These are phyloP conservation scores for Toxotes lorentzi DNA, from an alignment of 2,797 vertebrate genomes.

Conservation along the genomic window DNA sequence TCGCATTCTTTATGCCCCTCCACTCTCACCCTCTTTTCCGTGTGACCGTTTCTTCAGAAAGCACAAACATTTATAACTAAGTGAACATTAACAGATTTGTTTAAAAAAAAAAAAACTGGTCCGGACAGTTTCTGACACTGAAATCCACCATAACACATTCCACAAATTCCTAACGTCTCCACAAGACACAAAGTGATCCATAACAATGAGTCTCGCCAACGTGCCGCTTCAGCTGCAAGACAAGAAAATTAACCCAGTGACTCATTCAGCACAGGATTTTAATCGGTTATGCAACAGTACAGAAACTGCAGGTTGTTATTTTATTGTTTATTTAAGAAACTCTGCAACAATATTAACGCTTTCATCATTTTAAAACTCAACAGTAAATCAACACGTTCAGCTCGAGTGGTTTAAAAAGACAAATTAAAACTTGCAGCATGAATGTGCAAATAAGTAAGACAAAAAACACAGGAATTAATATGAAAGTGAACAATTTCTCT, in stretches of 20 bases:
- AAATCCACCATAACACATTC: constrained; percentile 42
- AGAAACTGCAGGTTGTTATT: constrained; percentile 44
- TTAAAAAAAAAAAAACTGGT: not conserved
- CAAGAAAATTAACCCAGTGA: constrained; percentile 12
- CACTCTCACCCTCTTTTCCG: not conserved
- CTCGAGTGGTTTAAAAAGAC: not conserved
- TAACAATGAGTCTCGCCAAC: not conserved
- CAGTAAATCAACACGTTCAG: not conserved
- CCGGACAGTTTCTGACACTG: not conserved
- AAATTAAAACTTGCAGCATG: constrained; percentile 8
- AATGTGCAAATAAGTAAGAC: not conserved
- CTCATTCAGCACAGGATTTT: not conserved
- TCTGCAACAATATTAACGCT: constrained; percentile 39
- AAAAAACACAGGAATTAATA: not conserved
- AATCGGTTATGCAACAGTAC: constrained; percentile 22
- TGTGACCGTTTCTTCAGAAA: not conserved
- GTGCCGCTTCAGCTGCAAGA: not conserved
- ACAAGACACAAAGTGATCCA: accelerated
- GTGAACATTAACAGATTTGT: not conserved
- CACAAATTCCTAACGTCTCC: constrained; percentile 37
- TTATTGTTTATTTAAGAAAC: constrained; percentile 65
- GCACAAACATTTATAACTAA: not conserved
- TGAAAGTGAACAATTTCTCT: no score
- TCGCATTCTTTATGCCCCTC: not conserved
- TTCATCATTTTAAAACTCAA: not conserved